Base-by-base conservation (phyloP, 2,113 vertebrate genomes). In the Antechinus stuartii region DNA sequence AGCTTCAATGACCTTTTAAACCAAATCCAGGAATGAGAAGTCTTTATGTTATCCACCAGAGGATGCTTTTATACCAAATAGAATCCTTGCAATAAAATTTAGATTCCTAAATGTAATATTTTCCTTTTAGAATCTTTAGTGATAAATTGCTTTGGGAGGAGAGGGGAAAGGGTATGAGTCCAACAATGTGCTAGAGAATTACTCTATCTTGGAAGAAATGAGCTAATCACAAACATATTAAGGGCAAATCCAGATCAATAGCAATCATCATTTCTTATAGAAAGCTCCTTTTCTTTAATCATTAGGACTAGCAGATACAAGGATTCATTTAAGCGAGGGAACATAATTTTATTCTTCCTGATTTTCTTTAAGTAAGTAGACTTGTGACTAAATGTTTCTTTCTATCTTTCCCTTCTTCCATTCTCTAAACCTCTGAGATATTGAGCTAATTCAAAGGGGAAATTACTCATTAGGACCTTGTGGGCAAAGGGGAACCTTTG, bases 61-160 rank as follows among this genome's bases (percentile, higher is more conserved):
- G 24, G 8, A 0, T 0, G 14, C 92, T 95, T 95, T 93, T 61
- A 53, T 1, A 92, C n/a, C 16, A 42, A 84, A 42, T 91, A 84
- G 94, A 91, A 89, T 93, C 91, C 92, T 95, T 84, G 91, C 35
- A 84, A 42, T 94, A 84, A 95, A 94, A 98, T 96, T n/a, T 22
- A 96, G 68, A 91, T 12, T 53, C 19, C 27, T 55, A 1, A 47
- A 57, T 68, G 91, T 50, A 96, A 24, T 27, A 49, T 92, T 24
- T 94, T 1, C 7, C 16, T 8, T 49, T 93, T 92, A 89, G 46
- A 96, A 54, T 14, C 92, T 35, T 95, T 91, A 89, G 91, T 76
- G 93, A 96, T 14, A 96, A 94, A 93, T 54, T 46, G 0, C 35
- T 55, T 96, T 92, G 93, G 47, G 50, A 91, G 26, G 94, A 89